These are phyloP conservation scores for Drosophila subpulchrella DNA, from an alignment of 1,140 invertebrate genomes.

Conservation along the genomic window DNA sequence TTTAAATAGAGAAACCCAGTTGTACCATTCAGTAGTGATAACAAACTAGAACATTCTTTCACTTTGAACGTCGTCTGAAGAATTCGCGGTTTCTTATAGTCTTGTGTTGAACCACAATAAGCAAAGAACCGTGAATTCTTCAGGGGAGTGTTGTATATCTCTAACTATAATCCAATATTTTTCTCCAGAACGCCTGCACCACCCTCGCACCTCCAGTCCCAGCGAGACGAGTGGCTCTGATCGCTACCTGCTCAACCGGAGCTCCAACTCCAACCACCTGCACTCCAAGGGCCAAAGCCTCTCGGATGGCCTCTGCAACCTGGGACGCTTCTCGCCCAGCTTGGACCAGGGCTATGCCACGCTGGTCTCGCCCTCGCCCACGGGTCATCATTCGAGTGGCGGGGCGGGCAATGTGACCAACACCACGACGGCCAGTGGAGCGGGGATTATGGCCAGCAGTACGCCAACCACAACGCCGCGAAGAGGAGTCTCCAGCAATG, in stretches of 20 bases:
- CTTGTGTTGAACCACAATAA: no score
- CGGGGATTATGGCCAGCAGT: slow-evolving; percentile 63
- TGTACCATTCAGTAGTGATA: no score
- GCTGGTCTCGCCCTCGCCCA: slow-evolving; percentile 87
- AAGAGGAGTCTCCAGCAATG: slow-evolving; percentile 39
- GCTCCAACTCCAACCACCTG: slow-evolving; percentile 76
- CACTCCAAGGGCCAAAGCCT: slow-evolving; percentile 80
- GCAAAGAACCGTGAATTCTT: no score
- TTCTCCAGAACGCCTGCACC: slow-evolving; percentile 59
- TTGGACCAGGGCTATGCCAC: slow-evolving; percentile 92
- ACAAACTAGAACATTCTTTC: no score
- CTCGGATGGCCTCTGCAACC: slow-evolving; percentile 79
- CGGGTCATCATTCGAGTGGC: slow-evolving; percentile 70
- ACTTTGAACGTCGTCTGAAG: no score
- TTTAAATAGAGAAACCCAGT: no score
- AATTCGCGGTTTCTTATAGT: no score
- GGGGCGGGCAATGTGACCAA: slow-evolving; percentile 53
- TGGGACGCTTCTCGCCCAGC: slow-evolving; percentile 86
- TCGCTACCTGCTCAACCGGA: slow-evolving; percentile 79
- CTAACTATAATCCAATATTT: no score
- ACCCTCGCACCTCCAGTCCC: slow-evolving; percentile 77
- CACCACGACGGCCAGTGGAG: slow-evolving; percentile 58
- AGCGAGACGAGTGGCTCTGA: slow-evolving; percentile 84
- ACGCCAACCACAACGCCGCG: slow-evolving; percentile 71
- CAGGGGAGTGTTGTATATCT: no score